A percentile compares a stretch with the other conserved stretches of the same genome.
These are phyloP conservation scores for Anastrepha obliqua DNA, from an alignment of 1,140 invertebrate genomes.

Conservation along the genomic window DNA sequence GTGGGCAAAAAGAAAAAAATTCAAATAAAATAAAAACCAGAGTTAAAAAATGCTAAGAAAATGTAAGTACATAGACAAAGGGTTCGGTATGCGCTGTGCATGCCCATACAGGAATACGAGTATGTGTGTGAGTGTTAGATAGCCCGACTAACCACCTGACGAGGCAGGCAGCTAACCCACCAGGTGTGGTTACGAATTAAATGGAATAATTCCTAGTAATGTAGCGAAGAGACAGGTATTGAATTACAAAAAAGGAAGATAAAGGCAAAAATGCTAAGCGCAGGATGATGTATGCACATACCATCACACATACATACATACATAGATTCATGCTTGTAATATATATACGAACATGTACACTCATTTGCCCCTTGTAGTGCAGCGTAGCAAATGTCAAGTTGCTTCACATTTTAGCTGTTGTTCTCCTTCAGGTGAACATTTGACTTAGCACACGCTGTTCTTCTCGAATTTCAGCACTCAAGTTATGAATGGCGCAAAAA, in stretches of 20 bases:
- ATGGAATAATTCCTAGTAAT: slow-evolving; percentile 39
- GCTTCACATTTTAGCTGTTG: neutral
- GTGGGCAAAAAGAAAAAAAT: neutral
- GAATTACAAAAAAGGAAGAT: neutral
- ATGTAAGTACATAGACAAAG: too few relatives aligned
- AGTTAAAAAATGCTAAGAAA: too few relatives aligned
- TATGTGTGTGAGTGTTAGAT: neutral
- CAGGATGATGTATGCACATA: neutral
- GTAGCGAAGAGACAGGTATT: slow-evolving; percentile 3
- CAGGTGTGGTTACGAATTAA: slow-evolving; percentile 48
- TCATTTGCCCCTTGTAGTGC: neutral
- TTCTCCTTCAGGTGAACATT: neutral
- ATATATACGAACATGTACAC: too few relatives aligned
- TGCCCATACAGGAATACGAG: too few relatives aligned
- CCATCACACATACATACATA: neutral
- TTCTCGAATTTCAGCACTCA: neutral
- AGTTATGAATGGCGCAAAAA: neutral
- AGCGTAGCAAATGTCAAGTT: slow-evolving; percentile 30
- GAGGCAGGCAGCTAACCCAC: neutral
- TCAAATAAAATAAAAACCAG: neutral
- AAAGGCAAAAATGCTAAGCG: neutral
- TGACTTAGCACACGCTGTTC: slow-evolving; percentile 19
- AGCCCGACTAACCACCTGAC: neutral
- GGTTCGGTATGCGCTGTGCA: too few relatives aligned
- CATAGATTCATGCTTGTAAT: too few relatives aligned